These are phyloP conservation scores for Drosophila antonietae DNA, from an alignment of 2,888 invertebrate genomes.

Conservation along the genomic window DNA sequence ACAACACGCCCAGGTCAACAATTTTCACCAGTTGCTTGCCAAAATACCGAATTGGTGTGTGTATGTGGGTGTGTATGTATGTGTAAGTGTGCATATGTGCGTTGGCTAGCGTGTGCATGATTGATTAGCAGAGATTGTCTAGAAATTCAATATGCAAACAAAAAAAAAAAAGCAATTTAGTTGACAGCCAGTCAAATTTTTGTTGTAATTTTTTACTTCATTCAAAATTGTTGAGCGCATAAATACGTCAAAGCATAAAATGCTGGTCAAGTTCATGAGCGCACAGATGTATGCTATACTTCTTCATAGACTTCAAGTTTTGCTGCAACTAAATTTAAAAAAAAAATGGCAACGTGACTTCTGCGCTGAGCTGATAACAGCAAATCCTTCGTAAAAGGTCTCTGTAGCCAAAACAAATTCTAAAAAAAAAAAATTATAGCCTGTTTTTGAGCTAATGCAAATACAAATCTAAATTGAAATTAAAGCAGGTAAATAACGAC, in stretches of 20 bases:
- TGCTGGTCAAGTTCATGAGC: background rate
- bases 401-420: background rate
- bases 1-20: slow-evolving; percentile 17
- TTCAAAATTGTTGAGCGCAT: background rate
- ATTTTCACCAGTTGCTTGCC: slow-evolving; percentile 32
- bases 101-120: slow-evolving; percentile 48
- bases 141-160: slow-evolving; percentile 49
- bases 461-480: slow-evolving; percentile 45
- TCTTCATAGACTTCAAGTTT: background rate
- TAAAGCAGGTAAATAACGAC: slow-evolving; percentile 21
- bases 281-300: slow-evolving; percentile 25
- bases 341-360: slow-evolving; percentile 2
- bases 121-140: slow-evolving; percentile 65
- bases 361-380: slow-evolving; percentile 30
- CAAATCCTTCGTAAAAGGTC: background rate
- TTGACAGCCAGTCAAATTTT: slow-evolving; percentile 13
- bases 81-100: slow-evolving; percentile 3
- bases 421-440: background rate
- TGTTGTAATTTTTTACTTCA: background rate
- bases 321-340: background rate
- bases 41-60: slow-evolving; percentile 4
- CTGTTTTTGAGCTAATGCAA: slow-evolving; percentile 26
- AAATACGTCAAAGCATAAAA: background rate
- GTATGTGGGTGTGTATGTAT: background rate
- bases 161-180: slow-evolving; percentile 1